Percentiles rank a stretch among this genome's conserved stretches.
Conservation (phyloP, 2,797 vertebrate species). For the Uromys caudimaculatus region DNA sequence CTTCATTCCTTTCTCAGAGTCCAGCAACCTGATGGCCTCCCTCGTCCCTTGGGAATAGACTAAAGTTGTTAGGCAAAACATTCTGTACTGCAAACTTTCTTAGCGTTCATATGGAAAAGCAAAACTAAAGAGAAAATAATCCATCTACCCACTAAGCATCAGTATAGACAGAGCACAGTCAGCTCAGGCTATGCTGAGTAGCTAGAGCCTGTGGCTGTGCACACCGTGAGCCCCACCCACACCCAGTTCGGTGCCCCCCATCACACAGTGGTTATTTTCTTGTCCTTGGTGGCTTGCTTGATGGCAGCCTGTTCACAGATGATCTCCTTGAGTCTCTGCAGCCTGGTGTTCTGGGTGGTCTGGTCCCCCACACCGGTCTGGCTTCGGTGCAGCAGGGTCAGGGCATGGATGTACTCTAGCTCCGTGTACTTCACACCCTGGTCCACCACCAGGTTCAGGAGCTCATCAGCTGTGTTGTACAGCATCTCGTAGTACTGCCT, state of each 20-base stretch:
- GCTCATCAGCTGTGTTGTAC: conserved; percentile 97
- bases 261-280: conserved; percentile 98
- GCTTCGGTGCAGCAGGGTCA: conserved; percentile 96
- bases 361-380: conserved; percentile 98
- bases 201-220: not conserved
- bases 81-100: not conserved
- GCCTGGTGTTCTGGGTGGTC: conserved; percentile 95
- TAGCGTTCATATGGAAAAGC: conserved; percentile 26
- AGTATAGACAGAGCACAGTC: not conserved
- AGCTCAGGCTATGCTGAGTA: not conserved
- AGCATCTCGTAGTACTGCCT: conserved; percentile 99
- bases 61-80: not conserved
- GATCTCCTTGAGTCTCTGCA: conserved; percentile 98
- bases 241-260: rapidly evolving
- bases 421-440: conserved; percentile 97
- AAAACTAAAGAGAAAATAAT: not conserved
- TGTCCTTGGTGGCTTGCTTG: conserved; percentile 99
- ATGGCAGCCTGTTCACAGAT: conserved; percentile 99
- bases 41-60: not conserved
- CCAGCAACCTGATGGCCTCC: not conserved
- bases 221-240: not conserved
- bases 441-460: conserved; percentile 98
- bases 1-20: not conserved
- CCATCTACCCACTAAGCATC: not conserved
- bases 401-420: conserved; percentile 98